Conservation (phyloP, 2,113 vertebrate species). For the Triplophysa siluroides region DNA sequence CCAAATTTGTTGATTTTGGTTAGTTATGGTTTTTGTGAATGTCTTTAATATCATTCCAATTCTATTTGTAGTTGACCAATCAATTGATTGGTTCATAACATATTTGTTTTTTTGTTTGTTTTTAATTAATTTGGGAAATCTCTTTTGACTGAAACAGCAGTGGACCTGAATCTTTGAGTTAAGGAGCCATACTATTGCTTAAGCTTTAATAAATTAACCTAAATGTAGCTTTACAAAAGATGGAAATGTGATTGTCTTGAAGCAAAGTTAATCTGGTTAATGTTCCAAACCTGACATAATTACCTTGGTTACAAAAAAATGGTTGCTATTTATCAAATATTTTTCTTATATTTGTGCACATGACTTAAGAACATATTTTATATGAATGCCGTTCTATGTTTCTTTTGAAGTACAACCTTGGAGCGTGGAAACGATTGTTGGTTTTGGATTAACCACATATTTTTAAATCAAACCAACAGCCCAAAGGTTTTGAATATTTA, state of each 20-base stretch:
- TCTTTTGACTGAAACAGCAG: background rate
- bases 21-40: background rate
- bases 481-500: constrained; percentile 4
- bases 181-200: background rate
- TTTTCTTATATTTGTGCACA: background rate
- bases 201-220: background rate
- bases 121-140: background rate
- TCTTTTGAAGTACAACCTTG: background rate
- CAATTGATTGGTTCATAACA: background rate
- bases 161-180: background rate
- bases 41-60: background rate
- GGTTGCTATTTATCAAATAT: background rate
- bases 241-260: background rate
- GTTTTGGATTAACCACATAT: constrained; percentile 7
- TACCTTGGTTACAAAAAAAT: background rate
- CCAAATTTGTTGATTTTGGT: background rate
- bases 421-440: background rate
- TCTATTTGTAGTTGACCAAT: background rate
- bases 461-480: background rate
- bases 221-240: background rate
- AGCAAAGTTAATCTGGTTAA: background rate
- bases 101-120: background rate
- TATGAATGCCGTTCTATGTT: too few relatives aligned
- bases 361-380: too few relatives aligned
- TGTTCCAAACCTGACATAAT: background rate